Base-by-base conservation (phyloP, 1,140 invertebrate genomes). In the Anastatus disparis region DNA sequence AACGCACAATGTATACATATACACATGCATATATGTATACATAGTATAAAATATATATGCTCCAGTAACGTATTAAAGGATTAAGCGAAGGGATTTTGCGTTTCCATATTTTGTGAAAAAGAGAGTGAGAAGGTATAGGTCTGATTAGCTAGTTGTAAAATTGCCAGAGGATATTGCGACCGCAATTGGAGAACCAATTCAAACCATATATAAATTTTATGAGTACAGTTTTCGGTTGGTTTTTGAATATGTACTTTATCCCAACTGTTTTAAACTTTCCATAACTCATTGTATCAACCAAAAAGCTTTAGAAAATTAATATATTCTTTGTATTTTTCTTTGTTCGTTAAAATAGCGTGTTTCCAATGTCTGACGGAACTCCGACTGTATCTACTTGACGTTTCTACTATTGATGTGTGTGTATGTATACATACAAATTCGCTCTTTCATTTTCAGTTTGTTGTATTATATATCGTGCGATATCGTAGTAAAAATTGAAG, bases 111-210 rank as follows among this genome's bases (percentile, higher is more conserved):
- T 68, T 40, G 7, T 15, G 3, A 22, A 59, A 27, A 40, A 38
- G 31, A 22, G 59, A 50, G n/a, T n/a, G n/a, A n/a, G n/a, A n/a
- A n/a, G n/a, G n/a, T n/a, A n/a, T n/a, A n/a, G n/a, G 55, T 20
- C 65, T 68, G 55, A 68, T 68, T 68, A 68, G 55, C 22, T 40
- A 29, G 42, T 35, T 58, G 53, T 68, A 68, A 58, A 68, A 68
- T 68, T 31, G 38, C 40, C 38, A 13, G n/a, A 6, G n/a, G 26
- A 1, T 13, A 26, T 8, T 12, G 12, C 27, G 13, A 31, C 44
- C 26, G 24, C 10, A 27, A 13, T 15, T 2, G 17, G n/a, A 26
- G 17, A 24, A 17, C 15, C 31, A 12, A 17, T 40, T 20, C 31
- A 12, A 24, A 6, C n/a, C n/a, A n/a, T n/a, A n/a, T n/a, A n/a